A percentile compares a stretch with the other conserved stretches of the same genome.
Evolutionary conservation across 2,888 invertebrate genomes (phyloP).

Genomic region (Oxycera nigricornis): DNA sequence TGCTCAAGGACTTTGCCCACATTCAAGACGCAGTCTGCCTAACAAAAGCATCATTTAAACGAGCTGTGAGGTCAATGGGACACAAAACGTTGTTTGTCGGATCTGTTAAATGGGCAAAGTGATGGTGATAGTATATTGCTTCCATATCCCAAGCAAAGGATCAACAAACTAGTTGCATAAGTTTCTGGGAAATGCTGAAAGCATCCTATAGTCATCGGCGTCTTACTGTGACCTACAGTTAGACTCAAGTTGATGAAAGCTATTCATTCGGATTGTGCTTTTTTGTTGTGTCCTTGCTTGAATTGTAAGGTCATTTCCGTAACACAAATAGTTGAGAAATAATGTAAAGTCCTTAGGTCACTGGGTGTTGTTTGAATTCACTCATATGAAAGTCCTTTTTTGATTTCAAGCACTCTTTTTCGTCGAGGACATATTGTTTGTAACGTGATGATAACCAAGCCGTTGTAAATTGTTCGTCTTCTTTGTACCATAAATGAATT

Average conservation of each 20-base stretch:
- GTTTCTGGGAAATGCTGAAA: background rate
- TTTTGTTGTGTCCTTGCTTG: background rate
- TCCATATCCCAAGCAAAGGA: constrained; percentile 20
- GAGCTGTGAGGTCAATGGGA: no score
- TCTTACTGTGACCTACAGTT: background rate
- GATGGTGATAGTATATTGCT: no score
- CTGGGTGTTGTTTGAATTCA: background rate
- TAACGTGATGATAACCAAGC: background rate
- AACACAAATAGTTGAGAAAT: background rate
- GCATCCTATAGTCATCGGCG: background rate
- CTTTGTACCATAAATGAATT: background rate
- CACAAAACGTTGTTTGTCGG: background rate
- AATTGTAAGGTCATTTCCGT: no score
- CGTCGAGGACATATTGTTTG: background rate
- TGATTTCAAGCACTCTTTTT: background rate
- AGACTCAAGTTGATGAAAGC: background rate
- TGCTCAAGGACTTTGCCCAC: no score
- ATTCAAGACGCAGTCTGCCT: no score
- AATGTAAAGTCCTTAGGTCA: background rate
- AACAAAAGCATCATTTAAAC: no score
- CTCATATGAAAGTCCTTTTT: background rate
- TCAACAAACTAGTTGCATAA: constrained; percentile 12
- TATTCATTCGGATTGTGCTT: constrained; percentile 2
- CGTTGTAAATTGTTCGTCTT: background rate
- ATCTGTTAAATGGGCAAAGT: background rate